Percentiles rank a stretch among this genome's conserved stretches.
These are phyloP conservation scores for Cryptotis parvus DNA, from an alignment of 2,113 vertebrate species.

Conservation along the genomic window DNA sequence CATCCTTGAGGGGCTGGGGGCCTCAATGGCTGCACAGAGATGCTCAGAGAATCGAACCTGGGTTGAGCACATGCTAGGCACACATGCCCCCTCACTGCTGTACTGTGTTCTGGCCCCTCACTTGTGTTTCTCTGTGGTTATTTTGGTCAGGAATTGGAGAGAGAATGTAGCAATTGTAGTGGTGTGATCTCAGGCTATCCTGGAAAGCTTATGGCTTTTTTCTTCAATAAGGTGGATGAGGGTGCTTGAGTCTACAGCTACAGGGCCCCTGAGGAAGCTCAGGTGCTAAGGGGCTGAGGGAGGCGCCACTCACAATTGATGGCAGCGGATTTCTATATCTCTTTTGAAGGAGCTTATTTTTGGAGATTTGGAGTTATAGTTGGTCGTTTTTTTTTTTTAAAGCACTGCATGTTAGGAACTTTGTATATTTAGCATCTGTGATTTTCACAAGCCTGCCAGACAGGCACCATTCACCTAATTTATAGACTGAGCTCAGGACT, in stretches of 20 bases:
- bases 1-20: no score
- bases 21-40: no score
- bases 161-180: not conserved
- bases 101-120: no score
- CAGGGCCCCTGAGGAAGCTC: not conserved
- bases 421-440: not conserved
- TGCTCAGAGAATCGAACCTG: no score
- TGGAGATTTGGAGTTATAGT: not conserved
- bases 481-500: not conserved
- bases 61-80: no score
- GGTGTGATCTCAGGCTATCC: no score
- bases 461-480: not conserved
- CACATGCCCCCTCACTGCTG: no score
- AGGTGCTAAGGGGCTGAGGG: no score
- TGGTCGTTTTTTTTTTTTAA: no score
- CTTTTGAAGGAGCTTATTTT: not conserved
- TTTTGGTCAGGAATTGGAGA: not conserved
- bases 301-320: no score
- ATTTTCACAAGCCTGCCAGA: not conserved
- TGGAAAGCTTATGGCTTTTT: not conserved
- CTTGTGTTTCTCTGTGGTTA: not conserved
- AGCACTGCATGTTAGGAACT: not conserved
- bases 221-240: not conserved
- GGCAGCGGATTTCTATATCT: not conserved
- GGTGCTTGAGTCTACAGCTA: not conserved